phyloP scores from a whole-genome alignment of 2,113 vertebrate genomes.

The Phainopepla nitens region DNA sequence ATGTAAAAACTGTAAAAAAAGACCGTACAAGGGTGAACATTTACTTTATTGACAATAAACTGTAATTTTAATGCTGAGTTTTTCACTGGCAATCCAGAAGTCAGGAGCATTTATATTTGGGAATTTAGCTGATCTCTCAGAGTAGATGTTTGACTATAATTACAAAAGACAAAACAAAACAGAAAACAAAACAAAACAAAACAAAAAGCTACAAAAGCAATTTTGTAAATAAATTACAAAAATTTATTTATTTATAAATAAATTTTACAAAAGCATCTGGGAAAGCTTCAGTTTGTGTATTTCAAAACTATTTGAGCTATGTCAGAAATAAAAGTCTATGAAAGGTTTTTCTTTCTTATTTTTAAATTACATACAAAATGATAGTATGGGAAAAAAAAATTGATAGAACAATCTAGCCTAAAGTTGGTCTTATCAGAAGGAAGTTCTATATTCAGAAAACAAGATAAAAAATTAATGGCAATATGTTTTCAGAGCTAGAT shows the following conservation, averaged over 20 bases:
- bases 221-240: no score
- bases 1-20: background rate
- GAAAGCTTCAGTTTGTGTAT: background rate
- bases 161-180: background rate
- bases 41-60: background rate
- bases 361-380: background rate
- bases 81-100: background rate
- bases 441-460: background rate
- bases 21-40: background rate
- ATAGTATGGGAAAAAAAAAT: background rate
- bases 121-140: background rate
- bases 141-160: background rate
- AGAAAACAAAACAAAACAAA: background rate
- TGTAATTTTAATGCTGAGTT: background rate
- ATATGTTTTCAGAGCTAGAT: background rate
- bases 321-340: background rate
- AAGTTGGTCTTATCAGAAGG: background rate
- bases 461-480: background rate
- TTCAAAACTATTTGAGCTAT: background rate
- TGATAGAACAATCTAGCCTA: accelerated
- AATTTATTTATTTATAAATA: no score
- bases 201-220: accelerated
- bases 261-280: background rate
- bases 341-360: background rate
- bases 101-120: background rate